phyloP scores from a whole-genome alignment of 2,113 vertebrate species.

The Miniopterus natalensis region DNA sequence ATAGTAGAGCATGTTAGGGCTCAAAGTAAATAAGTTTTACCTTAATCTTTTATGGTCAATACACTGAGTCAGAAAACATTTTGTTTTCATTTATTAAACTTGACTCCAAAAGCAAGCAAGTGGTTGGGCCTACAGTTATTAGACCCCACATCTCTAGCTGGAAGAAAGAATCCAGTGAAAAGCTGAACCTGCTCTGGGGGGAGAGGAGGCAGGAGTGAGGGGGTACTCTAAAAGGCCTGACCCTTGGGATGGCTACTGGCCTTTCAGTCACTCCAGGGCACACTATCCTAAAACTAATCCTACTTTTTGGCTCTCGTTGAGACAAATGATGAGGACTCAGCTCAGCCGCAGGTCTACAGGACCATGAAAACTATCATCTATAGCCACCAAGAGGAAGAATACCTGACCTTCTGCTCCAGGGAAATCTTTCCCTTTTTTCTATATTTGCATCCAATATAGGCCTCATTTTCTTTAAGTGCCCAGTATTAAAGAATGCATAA shows the following conservation, averaged over 20 bases:
- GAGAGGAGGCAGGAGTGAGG: not conserved
- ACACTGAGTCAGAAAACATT: constrained; percentile 11
- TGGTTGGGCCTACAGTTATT: not conserved
- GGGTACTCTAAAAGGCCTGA: not conserved
- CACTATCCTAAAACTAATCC: not conserved
- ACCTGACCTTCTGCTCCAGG: not conserved
- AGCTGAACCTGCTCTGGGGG: not conserved
- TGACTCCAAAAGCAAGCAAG: not conserved
- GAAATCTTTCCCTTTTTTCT: not conserved
- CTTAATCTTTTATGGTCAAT: constrained; percentile 47
- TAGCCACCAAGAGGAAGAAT: constrained; percentile 35
- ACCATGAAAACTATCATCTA: not conserved
- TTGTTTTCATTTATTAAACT: constrained; percentile 44
- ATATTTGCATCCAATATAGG: not conserved
- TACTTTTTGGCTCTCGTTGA: not conserved
- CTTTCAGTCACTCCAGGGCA: not conserved
- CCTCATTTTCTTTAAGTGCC: constrained; percentile 30
- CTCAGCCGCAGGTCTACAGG: not conserved
- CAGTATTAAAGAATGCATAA: not conserved
- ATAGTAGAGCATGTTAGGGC: not conserved
- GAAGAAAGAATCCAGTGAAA: not conserved
- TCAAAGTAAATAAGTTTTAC: constrained; percentile 33
- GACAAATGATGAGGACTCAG: not conserved
- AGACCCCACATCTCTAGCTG: not conserved
- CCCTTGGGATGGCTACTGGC: not conserved